phyloP scores from a whole-genome alignment of 2,888 invertebrate genomes.

The Macroteleia sp. region DNA sequence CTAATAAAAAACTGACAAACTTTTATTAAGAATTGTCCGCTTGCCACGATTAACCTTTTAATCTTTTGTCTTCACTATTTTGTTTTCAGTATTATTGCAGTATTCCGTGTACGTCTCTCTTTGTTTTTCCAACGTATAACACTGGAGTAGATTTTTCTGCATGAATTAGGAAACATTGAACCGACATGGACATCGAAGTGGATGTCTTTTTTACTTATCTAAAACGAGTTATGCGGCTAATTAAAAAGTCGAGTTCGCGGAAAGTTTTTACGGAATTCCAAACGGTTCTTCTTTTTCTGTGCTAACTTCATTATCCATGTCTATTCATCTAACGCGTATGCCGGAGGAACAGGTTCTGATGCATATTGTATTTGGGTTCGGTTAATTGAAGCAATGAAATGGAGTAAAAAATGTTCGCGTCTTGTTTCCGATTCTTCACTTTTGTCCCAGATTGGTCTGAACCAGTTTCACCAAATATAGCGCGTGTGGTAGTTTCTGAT shows the following conservation, averaged over 20 bases:
- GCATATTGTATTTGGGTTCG: slow-evolving; percentile 37
- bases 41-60: slow-evolving; percentile 6
- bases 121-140: no score
- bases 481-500: not conserved
- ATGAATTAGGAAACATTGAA: not conserved
- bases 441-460: slow-evolving; percentile 33
- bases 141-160: slow-evolving; percentile 8
- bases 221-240: slow-evolving; percentile 10
- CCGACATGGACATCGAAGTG: not conserved
- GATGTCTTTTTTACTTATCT: slow-evolving; percentile 10
- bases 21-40: slow-evolving; percentile 22
- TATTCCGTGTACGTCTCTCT: no score
- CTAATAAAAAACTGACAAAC: slow-evolving; percentile 23
- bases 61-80: slow-evolving; percentile 13
- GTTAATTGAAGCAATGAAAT: slow-evolving; percentile 30
- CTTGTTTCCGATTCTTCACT: slow-evolving; percentile 18
- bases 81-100: no score
- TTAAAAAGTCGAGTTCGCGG: slow-evolving; percentile 18
- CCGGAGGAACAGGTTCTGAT: slow-evolving; percentile 31
- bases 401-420: slow-evolving; percentile 28
- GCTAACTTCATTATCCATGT: slow-evolving; percentile 18
- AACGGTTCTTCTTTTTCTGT: slow-evolving; percentile 8
- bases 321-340: slow-evolving; percentile 7
- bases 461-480: slow-evolving; percentile 27
- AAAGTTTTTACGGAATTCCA: slow-evolving; percentile 3